Evolutionary conservation across 2,888 invertebrate species (phyloP).

Genomic region (Choristoneura rosaceana): DNA sequence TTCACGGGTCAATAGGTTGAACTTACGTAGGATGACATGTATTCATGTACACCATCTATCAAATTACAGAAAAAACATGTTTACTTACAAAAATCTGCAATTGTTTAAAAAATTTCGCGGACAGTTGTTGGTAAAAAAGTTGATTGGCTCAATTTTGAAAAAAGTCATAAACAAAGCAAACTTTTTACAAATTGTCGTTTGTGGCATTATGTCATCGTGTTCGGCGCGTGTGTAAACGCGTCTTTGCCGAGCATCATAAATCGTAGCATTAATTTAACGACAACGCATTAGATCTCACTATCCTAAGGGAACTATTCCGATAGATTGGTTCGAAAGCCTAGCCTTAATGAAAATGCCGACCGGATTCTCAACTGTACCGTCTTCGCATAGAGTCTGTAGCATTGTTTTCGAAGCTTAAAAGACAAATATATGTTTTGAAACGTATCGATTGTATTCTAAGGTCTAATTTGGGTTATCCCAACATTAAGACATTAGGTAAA

Average conservation of each 20-base stretch:
- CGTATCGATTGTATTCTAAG: conserved; percentile 61
- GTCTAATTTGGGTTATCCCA: conserved; percentile 51
- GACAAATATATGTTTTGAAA: conserved; percentile 49
- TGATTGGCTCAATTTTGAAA: no score
- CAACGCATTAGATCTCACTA: conserved; percentile 77
- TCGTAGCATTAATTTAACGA: conserved; percentile 84
- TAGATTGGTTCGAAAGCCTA: conserved; percentile 82
- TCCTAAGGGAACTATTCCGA: conserved; percentile 87
- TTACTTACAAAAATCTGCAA: no score
- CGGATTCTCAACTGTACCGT: conserved; percentile 51
- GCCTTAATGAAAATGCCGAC: conserved; percentile 48
- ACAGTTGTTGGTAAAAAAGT: no score
- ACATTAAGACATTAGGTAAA: conserved; percentile 72
- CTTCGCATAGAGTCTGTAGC: not conserved
- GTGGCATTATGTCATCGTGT: not conserved
- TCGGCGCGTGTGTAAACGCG: not conserved
- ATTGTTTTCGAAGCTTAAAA: not conserved
- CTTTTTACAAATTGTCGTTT: no score
- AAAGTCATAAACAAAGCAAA: no score
- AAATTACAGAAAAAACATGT: no score
- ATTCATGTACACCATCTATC: no score
- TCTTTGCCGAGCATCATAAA: conserved; percentile 77
- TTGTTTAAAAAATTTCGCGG: no score
- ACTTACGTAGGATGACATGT: no score
- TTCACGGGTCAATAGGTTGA: no score